Conservation (phyloP, 2,113 vertebrate species). For the Mus spicilegus region DNA sequence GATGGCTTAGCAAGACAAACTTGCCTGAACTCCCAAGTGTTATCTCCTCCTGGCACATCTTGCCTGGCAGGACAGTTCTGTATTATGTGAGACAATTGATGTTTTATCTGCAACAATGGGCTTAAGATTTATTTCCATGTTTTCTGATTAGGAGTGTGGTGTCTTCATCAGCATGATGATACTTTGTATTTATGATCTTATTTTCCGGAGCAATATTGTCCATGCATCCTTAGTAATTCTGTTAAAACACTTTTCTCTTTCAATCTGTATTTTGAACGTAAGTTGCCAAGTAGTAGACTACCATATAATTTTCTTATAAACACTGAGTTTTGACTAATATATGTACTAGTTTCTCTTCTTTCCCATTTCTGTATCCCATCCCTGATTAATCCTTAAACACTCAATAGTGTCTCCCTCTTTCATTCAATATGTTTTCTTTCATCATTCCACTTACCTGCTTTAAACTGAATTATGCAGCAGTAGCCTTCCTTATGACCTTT, state of each 20-base stretch:
- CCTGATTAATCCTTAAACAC: neutral
- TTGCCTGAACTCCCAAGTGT: neutral
- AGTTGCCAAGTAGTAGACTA: neutral
- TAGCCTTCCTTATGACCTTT: neutral
- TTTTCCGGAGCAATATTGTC: neutral
- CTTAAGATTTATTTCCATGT: too few relatives aligned
- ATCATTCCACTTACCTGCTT: neutral
- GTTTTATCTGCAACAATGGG: too few relatives aligned
- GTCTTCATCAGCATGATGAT: neutral
- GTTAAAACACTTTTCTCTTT: neutral
- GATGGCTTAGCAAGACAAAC: neutral
- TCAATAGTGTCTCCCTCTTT: neutral
- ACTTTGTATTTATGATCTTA: neutral
- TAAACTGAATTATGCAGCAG: neutral
- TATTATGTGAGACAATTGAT: neutral
- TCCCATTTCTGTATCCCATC: neutral
- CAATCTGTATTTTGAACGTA: neutral
- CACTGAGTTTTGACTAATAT: neutral
- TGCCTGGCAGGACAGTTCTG: neutral
- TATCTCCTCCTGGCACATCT: neutral
- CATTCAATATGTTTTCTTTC: neutral
- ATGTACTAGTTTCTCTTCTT: neutral
- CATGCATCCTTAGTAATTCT: neutral
- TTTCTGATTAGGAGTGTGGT: neutral
- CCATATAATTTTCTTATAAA: neutral